Conservation (phyloP, 2,113 vertebrate genomes). For the Cettia cetti region DNA sequence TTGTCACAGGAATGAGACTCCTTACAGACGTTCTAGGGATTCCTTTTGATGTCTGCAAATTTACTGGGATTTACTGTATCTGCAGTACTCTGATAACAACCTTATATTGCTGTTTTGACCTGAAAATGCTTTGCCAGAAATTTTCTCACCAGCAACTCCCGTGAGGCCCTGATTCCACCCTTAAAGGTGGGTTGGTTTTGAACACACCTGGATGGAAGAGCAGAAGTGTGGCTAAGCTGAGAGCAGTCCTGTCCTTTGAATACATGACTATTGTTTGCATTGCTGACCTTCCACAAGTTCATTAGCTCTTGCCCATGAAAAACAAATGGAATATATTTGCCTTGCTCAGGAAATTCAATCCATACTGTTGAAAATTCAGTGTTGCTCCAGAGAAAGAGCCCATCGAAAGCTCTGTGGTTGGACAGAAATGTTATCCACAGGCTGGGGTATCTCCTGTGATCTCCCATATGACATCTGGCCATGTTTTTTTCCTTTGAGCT, state of each 20-base stretch:
- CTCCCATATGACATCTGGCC: neutral
- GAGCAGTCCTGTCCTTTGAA: neutral
- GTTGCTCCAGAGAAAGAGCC: neutral
- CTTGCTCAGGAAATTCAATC: neutral
- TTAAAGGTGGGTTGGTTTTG: neutral
- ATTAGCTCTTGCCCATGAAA: neutral
- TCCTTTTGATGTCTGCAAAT: neutral
- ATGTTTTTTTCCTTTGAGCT: neutral
- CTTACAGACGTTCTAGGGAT: neutral
- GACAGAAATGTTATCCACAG: neutral
- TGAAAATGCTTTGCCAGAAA: neutral
- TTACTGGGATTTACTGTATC: neutral
- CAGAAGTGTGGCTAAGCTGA: neutral
- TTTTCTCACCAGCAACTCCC: neutral
- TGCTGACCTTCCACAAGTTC: neutral
- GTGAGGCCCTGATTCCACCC: neutral
- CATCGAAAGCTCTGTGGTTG: neutral
- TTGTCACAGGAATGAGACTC: neutral
- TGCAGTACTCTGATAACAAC: neutral
- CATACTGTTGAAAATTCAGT: neutral
- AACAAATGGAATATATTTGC: neutral
- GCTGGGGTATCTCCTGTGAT: neutral
- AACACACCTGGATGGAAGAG: neutral
- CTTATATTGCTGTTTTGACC: neutral
- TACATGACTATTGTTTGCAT: neutral